phyloP scores from a whole-genome alignment of 1,140 invertebrate species.

The Tetragonula clypearis region DNA sequence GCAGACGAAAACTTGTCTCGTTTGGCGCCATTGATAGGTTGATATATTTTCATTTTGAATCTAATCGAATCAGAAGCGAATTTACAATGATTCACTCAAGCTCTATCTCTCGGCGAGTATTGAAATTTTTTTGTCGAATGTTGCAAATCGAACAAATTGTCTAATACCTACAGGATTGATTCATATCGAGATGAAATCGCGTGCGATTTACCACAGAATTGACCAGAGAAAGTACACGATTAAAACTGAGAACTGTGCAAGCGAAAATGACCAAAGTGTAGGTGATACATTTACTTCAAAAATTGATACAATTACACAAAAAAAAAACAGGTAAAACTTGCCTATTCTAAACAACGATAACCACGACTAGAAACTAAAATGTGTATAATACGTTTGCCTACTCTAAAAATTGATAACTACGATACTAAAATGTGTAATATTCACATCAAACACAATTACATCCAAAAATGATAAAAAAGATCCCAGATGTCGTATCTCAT shows the following conservation, averaged over 20 bases:
- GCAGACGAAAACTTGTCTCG: background rate
- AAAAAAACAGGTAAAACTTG: background rate
- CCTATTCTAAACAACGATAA: background rate
- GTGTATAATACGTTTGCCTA: background rate
- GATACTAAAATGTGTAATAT: no score
- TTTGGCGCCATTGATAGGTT: slow-evolving; percentile 5
- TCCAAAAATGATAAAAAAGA: no score
- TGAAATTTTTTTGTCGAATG: background rate
- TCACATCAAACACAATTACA: no score
- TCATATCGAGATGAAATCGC: no score
- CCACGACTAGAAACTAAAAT: no score
- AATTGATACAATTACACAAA: background rate
- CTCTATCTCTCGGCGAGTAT: background rate
- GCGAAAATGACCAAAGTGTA: no score
- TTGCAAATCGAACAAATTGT: background rate
- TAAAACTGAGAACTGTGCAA: background rate
- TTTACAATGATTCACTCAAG: background rate
- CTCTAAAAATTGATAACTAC: background rate
- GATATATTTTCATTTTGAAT: background rate
- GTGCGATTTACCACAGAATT: no score
- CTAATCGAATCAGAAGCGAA: background rate
- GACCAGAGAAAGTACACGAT: background rate
- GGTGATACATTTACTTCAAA: background rate
- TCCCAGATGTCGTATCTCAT: background rate
- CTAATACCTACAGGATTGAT: background rate